These are phyloP conservation scores for Phalera bucephala DNA, from an alignment of 2,888 invertebrate genomes.

Conservation along the genomic window DNA sequence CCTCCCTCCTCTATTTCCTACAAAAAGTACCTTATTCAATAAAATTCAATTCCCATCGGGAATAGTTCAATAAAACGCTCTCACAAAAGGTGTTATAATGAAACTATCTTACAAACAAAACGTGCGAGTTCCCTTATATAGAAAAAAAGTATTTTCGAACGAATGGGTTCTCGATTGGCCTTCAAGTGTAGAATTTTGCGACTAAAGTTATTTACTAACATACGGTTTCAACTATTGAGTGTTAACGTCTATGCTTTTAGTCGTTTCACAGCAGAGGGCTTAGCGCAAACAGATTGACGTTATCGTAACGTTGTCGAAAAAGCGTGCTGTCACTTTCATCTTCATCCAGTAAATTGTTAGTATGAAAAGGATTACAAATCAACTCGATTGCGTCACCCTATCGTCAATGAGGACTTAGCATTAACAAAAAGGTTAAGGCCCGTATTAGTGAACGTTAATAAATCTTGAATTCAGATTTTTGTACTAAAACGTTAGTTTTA, in stretches of 20 bases:
- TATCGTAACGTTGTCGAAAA: too few relatives aligned
- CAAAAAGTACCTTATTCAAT: constrained; percentile 34
- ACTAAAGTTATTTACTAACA: constrained; percentile 5
- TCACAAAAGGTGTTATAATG: constrained; percentile 34
- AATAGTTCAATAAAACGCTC: constrained; percentile 32
- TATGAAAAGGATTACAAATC: too few relatives aligned
- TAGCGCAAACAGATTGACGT: too few relatives aligned
- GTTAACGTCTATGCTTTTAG: constrained; percentile 23
- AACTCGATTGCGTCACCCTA: too few relatives aligned
- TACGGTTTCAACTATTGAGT: constrained; percentile 27
- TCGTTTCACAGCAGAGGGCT: too few relatives aligned
- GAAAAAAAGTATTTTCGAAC: background rate
- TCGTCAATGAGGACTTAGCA: too few relatives aligned
- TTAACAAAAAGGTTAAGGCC: too few relatives aligned
- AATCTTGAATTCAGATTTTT: too few relatives aligned
- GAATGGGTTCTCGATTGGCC: background rate
- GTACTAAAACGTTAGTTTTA: too few relatives aligned
- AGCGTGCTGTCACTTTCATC: too few relatives aligned
- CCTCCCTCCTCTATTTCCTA: constrained; percentile 14
- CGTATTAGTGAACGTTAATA: too few relatives aligned
- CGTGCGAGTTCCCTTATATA: constrained; percentile 11
- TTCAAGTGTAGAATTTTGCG: background rate
- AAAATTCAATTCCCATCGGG: constrained; percentile 27
- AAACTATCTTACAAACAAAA: constrained; percentile 35
- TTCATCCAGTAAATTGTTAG: too few relatives aligned